Conservation (phyloP, 2,888 invertebrate species). For the Himalopsyche kuldschensis region DNA sequence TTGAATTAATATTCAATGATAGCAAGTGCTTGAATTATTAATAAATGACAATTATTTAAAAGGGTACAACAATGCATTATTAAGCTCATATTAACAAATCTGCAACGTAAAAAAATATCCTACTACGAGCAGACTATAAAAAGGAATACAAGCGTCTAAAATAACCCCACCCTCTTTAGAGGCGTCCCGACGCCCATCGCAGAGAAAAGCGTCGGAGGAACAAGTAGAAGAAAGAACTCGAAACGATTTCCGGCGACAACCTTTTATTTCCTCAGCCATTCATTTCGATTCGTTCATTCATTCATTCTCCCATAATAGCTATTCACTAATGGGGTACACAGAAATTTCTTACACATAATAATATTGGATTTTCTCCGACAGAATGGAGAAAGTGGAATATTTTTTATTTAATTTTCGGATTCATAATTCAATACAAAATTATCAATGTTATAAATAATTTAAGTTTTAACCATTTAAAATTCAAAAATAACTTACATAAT, state of each 20-base stretch:
- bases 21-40: too few species aligned
- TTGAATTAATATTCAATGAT: too few species aligned
- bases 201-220: background rate
- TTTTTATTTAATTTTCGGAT: too few species aligned
- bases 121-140: background rate
- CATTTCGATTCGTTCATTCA: conserved; percentile 14
- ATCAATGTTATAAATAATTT: too few species aligned
- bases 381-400: background rate
- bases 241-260: conserved; percentile 39
- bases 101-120: background rate
- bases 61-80: too few species aligned
- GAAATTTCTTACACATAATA: conserved; percentile 26
- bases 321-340: conserved; percentile 34
- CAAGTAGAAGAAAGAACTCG: conserved; percentile 29
- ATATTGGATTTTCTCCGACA: background rate
- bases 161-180: background rate
- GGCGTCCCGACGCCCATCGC: background rate
- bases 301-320: conserved; percentile 28
- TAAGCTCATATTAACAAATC: too few species aligned
- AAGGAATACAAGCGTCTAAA: background rate
- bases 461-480: too few species aligned
- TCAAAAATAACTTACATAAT: too few species aligned
- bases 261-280: conserved; percentile 31
- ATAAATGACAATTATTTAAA: too few species aligned
- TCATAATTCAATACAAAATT: too few species aligned